Conservation (phyloP, 35 echinoderm and acorn worm species). For the Ptychodera flava region DNA sequence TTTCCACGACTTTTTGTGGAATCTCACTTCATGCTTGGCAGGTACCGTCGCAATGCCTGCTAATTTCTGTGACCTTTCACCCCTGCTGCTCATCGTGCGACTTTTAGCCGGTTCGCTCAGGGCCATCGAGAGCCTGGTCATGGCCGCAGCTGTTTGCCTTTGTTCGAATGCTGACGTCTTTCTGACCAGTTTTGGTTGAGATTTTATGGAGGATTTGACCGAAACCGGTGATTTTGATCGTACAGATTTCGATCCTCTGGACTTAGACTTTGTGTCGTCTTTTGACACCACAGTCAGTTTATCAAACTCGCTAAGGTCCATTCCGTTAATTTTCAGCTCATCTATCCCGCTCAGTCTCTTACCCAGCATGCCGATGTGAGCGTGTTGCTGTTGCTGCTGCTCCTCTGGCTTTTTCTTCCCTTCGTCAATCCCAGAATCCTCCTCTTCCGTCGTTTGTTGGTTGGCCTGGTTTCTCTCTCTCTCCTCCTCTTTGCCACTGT, state of each 20-base stretch:
- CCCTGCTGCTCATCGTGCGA: background rate
- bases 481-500: background rate
- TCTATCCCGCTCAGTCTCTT: background rate
- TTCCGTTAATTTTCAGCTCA: constrained; percentile 53
- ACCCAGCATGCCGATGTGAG: background rate
- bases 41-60: no score
- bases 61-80: background rate
- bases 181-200: background rate
- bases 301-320: constrained; percentile 61
- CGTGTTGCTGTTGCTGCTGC: background rate
- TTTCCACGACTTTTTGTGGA: background rate
- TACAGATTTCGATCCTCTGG: background rate
- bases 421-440: background rate
- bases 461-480: background rate
- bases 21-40: background rate
- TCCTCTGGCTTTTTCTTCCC: background rate
- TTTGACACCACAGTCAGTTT: constrained; percentile 18
- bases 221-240: background rate
- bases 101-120: background rate
- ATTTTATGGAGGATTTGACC: background rate
- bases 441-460: background rate
- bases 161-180: background rate
- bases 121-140: background rate
- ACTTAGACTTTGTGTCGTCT: background rate
- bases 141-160: background rate